Percentiles rank a stretch among this genome's conserved stretches.
Evolutionary conservation across 2,888 invertebrate species (phyloP).

Genomic region (Macrosoma leucophasiata): DNA sequence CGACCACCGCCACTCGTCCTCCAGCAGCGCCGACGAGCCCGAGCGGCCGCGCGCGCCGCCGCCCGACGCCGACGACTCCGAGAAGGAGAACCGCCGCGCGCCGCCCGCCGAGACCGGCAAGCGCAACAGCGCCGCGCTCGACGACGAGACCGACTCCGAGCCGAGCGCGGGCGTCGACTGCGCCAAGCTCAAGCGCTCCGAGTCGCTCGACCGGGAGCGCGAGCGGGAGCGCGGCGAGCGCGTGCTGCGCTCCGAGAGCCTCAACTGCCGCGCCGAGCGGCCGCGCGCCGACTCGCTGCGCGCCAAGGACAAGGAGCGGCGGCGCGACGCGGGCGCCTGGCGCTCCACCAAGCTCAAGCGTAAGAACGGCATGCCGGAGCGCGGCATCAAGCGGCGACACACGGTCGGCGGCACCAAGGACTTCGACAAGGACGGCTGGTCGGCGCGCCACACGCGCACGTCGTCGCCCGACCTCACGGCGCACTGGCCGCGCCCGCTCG

Average conservation of each 20-base stretch:
- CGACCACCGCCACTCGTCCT: conserved; percentile 54
- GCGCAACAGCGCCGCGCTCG: conserved; percentile 41
- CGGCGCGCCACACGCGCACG: conserved; percentile 76
- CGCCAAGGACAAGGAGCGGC: conserved; percentile 62
- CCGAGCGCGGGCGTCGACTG: conserved; percentile 32
- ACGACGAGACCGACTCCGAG: conserved; percentile 27
- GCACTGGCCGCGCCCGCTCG: conserved; percentile 34
- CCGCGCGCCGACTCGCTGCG: conserved; percentile 44
- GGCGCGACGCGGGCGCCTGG: conserved; percentile 74
- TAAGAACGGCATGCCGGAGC: conserved; percentile 86
- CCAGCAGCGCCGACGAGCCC: conserved; percentile 48
- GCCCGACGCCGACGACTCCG: conserved; percentile 50
- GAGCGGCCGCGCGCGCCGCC: conserved; percentile 23
- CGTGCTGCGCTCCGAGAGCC: conserved; percentile 77
- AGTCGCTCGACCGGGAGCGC: conserved; percentile 77
- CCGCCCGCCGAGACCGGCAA: conserved; percentile 38
- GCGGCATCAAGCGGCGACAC: conserved; percentile 91
- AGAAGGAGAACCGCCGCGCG: conserved; percentile 53
- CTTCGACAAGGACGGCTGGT: conserved; percentile 78
- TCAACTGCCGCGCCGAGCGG: conserved; percentile 69
- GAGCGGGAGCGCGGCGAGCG: conserved; percentile 69
- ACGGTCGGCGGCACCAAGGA: conserved; percentile 96
- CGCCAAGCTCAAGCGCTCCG: conserved; percentile 72
- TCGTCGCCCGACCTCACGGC: conserved; percentile 74
- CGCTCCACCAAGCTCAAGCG: conserved; percentile 81